These are phyloP conservation scores for Acridotheres tristis DNA, from an alignment of 2,797 vertebrate genomes.

Conservation along the genomic window DNA sequence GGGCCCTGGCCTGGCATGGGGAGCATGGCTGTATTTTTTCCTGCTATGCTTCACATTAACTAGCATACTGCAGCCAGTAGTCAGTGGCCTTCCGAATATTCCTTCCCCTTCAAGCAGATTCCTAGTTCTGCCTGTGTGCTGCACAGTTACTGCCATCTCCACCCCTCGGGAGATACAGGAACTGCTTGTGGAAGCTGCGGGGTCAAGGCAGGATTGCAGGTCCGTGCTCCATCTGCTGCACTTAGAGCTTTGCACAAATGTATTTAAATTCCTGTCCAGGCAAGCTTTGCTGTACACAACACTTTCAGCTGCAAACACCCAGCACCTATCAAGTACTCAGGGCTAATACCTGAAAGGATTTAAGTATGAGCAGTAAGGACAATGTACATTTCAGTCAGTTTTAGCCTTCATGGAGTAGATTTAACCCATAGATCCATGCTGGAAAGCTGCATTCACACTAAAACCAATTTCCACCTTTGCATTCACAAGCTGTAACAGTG, in stretches of 20 bases:
- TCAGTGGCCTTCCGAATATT: background rate
- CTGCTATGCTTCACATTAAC: background rate
- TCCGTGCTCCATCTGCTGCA: background rate
- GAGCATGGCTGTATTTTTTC: fast-evolving
- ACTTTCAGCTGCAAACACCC: background rate
- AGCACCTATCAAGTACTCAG: fast-evolving
- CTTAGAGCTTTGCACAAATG: background rate
- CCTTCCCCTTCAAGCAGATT: background rate
- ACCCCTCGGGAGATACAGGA: fast-evolving
- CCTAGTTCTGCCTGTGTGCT: background rate
- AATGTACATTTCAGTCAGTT: background rate
- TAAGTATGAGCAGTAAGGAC: background rate
- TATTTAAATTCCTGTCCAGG: background rate
- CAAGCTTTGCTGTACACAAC: background rate
- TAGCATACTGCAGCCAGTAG: background rate
- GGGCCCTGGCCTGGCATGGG: fast-evolving
- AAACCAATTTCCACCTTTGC: background rate
- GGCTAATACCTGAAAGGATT: background rate
- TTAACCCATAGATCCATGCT: background rate
- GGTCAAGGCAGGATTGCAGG: fast-evolving
- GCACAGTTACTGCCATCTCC: background rate
- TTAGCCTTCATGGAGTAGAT: background rate
- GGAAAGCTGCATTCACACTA: background rate
- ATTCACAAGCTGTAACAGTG: background rate
- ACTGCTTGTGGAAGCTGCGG: background rate